Conservation (phyloP, 2,113 vertebrate species). For the Origma solitaria region DNA sequence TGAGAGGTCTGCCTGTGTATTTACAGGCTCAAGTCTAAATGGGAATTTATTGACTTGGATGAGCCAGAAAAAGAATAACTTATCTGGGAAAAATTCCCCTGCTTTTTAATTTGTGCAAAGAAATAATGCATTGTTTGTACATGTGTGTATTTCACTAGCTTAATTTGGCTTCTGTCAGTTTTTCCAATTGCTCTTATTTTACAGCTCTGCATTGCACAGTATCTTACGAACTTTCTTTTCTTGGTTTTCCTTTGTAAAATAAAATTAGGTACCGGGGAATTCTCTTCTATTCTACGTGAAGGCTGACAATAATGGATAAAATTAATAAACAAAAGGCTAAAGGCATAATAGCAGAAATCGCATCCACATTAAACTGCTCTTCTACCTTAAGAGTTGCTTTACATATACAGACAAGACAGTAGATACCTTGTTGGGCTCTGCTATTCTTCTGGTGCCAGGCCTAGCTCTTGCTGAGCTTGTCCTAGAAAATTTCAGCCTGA, state of each 20-base stretch:
- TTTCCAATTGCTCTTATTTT: not conserved
- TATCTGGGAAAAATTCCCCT: not conserved
- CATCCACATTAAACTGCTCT: not conserved
- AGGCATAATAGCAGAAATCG: not conserved
- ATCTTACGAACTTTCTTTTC: not conserved
- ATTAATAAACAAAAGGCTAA: not conserved
- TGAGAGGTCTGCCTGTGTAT: not conserved
- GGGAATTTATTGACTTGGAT: not conserved
- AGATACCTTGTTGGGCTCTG: not conserved
- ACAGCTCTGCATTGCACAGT: not conserved
- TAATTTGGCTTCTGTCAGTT: not conserved
- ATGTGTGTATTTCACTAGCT: not conserved
- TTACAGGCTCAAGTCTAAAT: not conserved
- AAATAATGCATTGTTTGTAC: not conserved
- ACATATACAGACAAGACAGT: not conserved
- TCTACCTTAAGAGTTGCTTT: not conserved
- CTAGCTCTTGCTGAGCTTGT: not conserved
- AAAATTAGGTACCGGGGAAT: not conserved
- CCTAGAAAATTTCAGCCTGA: not conserved
- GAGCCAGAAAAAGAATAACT: not conserved
- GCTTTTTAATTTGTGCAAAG: not conserved
- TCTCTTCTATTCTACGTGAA: not conserved
- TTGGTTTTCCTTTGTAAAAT: not conserved
- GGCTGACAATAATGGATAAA: not conserved
- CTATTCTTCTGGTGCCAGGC: not conserved